Percentiles rank a stretch among this genome's conserved stretches.
phyloP scores from a whole-genome alignment of 2,797 vertebrate genomes.

The Astyanax mexicanus region DNA sequence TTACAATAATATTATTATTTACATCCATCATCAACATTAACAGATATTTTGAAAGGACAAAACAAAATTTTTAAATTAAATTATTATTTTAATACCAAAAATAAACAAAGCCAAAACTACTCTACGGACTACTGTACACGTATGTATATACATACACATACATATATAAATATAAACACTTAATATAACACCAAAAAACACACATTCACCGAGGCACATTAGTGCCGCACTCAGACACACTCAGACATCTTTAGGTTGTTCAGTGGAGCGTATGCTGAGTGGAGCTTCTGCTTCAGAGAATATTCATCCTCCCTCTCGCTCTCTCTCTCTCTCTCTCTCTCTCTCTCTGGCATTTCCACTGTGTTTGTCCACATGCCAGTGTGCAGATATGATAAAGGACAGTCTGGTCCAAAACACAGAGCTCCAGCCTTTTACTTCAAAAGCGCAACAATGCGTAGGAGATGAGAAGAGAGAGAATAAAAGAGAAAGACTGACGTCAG shows the following conservation, averaged over 20 bases:
- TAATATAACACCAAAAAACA: neutral
- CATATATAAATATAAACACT: neutral
- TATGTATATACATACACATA: no score
- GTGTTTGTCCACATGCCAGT: slow-evolving; percentile 40
- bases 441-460: slow-evolving; percentile 34
- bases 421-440: slow-evolving; percentile 48
- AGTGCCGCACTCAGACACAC: neutral
- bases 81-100: no score
- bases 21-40: no score
- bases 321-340: neutral
- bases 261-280: neutral
- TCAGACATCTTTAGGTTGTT: neutral
- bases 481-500: slow-evolving; percentile 38
- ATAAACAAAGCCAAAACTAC: no score
- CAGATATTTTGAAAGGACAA: no score
- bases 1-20: no score
- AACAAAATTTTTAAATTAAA: no score
- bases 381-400: slow-evolving; percentile 50
- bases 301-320: neutral
- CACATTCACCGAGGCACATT: neutral
- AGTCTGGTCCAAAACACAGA: slow-evolving; percentile 25
- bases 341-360: slow-evolving; percentile 28
- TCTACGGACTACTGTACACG: no score
- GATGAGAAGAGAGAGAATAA: slow-evolving; percentile 17
- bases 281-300: slow-evolving; percentile 15